Evolutionary conservation across 2,888 invertebrate genomes (phyloP).

Genomic region (Branchellion lobata): DNA sequence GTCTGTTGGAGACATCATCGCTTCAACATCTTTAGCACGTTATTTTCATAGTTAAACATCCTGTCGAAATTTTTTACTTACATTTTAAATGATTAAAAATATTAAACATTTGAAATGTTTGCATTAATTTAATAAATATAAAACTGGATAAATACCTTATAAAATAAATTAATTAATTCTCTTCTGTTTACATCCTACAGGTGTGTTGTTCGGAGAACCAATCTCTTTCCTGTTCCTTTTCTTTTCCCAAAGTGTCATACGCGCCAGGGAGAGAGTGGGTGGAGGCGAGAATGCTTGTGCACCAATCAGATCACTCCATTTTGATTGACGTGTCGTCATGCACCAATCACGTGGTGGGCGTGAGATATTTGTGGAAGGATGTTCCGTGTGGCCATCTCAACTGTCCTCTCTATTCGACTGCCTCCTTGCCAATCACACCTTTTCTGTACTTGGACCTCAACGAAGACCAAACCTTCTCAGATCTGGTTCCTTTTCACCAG

Average conservation of each 20-base stretch:
- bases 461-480: too few relatives aligned
- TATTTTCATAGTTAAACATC: too few relatives aligned
- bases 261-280: conserved; percentile 50
- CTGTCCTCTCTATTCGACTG: conserved; percentile 43
- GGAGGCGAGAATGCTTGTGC: conserved; percentile 39
- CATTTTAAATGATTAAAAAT: too few relatives aligned
- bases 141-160: too few relatives aligned
- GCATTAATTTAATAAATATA: too few relatives aligned
- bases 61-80: too few relatives aligned
- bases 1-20: too few relatives aligned
- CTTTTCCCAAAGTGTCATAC: conserved; percentile 45
- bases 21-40: too few relatives aligned
- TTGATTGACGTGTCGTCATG: conserved; percentile 38
- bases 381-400: conserved; percentile 48
- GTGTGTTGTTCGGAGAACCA: conserved; percentile 49
- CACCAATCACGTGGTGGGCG: conserved; percentile 45
- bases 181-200: conserved; percentile 49
- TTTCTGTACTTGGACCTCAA: background rate
- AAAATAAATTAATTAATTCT: too few relatives aligned
- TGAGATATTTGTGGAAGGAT: conserved; percentile 54
- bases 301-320: conserved; percentile 21
- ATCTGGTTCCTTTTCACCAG: too few relatives aligned
- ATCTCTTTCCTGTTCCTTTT: conserved; percentile 43
- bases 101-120: too few relatives aligned
- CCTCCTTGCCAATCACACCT: background rate